Evolutionary conservation across 2,888 invertebrate species (phyloP), one percentile per base, ranked within the genome.

Genomic region (Caenorhabditis doughertyi): DNA sequence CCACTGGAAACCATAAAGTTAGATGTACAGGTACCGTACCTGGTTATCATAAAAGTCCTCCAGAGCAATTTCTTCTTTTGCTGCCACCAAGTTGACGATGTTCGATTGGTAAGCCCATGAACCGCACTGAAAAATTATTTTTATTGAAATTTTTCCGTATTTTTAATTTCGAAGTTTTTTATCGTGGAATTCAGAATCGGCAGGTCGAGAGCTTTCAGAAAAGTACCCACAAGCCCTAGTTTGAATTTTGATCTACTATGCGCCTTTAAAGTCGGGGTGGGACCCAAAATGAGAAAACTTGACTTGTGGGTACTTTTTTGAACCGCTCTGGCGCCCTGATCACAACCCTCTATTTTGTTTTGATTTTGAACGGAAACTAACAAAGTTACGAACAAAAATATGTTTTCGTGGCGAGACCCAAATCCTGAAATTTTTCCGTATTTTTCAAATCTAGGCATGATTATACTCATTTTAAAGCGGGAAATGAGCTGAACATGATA

Each of bases 31-130:
- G 39, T 39, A 39, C 39, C 16, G 5, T 58, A 89, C 89, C 83
- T 91, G 91, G 79, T 90, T 91, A 80, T 91, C 91, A 77, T 89
- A 91, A 79, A 91, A 91, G 73, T 92, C 91, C 65, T 88, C 90
- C 18, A 91, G 85, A 39, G 87, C 89, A 29, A 91, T 89, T 23
- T 90, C 89, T 42, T 85, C 79, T 29, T 87, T 85, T 21, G 89
- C 87, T 8, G 90, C 90, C 3, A 89, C 60, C 42, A 89, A 79
- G 7, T 88, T 85, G 49, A 91, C 87, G 51, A 86, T 84, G 21
- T 89, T 81, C 18, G 90, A 85, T 81, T 89, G 89, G 79, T 91
- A 92, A 7, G 91, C 89, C 91, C 91, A 91, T 16, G 90, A 89
- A 18, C 91, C 91, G 56, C 89, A 90, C 90, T 91, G 85, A 77